These are phyloP conservation scores for Lamellibrachia columna DNA, from an alignment of 2,888 invertebrate species.

Conservation along the genomic window DNA sequence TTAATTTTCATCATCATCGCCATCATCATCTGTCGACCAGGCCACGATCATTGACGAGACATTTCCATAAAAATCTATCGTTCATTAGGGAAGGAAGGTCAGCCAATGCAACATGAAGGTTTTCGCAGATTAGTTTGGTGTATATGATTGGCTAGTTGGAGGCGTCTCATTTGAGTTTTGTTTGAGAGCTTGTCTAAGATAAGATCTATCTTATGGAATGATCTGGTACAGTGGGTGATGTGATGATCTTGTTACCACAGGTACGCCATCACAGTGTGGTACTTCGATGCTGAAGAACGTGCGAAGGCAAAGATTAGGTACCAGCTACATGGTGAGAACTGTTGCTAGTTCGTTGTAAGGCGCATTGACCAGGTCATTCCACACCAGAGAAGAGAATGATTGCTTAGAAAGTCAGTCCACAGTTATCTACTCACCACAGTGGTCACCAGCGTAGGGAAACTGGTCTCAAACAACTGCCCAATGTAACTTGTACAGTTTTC, in stretches of 20 bases:
- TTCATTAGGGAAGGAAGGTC: too few relatives aligned
- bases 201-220: background rate
- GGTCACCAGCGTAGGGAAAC: background rate
- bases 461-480: background rate
- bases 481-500: background rate
- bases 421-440: background rate
- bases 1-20: background rate
- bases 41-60: too few relatives aligned
- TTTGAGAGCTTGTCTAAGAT: too few relatives aligned
- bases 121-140: too few relatives aligned
- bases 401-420: background rate
- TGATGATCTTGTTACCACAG: conserved; percentile 45
- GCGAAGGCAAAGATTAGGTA: conserved; percentile 43
- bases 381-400: background rate
- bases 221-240: background rate
- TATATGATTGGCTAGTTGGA: too few relatives aligned
- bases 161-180: too few relatives aligned
- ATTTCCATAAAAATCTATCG: too few relatives aligned
- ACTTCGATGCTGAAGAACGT: conserved; percentile 61
- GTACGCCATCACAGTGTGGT: conserved; percentile 64
- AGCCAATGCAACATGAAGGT: too few relatives aligned
- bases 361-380: background rate
- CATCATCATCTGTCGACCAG: too few relatives aligned
- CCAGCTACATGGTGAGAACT: conserved; percentile 6
- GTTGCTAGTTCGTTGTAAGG: background rate